phyloP scores from a whole-genome alignment of 30 jellyfish, hydroid and myxozoan genomes.

The Turritopsis rubra region DNA sequence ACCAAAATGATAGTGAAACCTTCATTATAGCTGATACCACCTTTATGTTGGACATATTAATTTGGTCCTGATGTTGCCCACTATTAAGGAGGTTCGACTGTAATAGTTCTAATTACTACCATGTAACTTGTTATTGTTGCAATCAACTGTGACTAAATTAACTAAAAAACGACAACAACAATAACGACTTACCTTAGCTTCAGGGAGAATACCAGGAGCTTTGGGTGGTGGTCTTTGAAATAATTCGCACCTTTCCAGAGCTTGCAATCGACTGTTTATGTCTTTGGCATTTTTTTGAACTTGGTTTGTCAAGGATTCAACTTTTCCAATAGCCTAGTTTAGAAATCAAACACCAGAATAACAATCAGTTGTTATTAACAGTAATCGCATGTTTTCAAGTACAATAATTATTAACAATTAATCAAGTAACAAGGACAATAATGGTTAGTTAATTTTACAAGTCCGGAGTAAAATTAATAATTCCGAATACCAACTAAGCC shows the following conservation, averaged over 20 bases:
- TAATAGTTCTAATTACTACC: no score
- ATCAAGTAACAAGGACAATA: no score
- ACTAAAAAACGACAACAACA: no score
- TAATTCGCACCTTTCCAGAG: slow-evolving; percentile 53
- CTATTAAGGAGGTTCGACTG: no score
- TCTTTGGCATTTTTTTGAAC: slow-evolving; percentile 95
- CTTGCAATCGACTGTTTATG: slow-evolving; percentile 57
- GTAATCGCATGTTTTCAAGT: no score
- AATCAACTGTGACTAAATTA: neutral
- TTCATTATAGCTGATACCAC: no score
- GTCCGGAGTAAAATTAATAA: no score
- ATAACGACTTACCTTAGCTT: slow-evolving; percentile 59
- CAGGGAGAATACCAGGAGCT: slow-evolving; percentile 46
- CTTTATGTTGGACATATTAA: no score
- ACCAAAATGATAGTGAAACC: neutral
- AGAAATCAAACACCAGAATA: neutral
- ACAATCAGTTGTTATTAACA: neutral
- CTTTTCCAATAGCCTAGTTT: slow-evolving; percentile 70
- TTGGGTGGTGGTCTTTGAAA: slow-evolving; percentile 66
- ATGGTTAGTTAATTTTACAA: no score
- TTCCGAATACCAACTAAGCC: no score
- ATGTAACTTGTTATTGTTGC: neutral
- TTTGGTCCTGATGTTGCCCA: no score
- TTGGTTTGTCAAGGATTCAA: slow-evolving; percentile 83
- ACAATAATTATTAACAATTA: no score